Evolutionary conservation across 2,888 invertebrate species (phyloP), one percentile per base, ranked within the genome.

Genomic region (Epistrophe grossulariae): DNA sequence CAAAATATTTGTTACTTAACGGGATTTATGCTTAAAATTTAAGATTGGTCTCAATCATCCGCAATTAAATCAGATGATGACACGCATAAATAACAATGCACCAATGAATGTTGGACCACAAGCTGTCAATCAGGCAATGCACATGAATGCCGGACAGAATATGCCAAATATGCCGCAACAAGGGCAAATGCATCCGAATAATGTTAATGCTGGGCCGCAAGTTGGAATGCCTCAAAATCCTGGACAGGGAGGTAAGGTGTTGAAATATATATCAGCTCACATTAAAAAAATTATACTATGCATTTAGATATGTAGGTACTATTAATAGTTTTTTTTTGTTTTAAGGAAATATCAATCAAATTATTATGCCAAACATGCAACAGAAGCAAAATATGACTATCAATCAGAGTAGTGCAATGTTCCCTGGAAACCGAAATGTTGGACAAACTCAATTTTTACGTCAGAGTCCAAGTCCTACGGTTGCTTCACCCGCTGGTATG

Each of bases 391-490:
- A 91, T 38, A 91, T 91, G 91, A 89, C 92, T 40, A 92, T 93
- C 90, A 92, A 91, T 4, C 92, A 94, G 89, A 90, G 90, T 6
- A 93, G 93, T 8, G 93, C 93, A 40, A 94, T 94, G 83, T 94
- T 94, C 89, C 91, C 91, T 3, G 93, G 92, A 1, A 91, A 94
- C 76, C 93, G 97, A 0, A 95, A 95, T 55, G 95, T 96, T 0
- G 95, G 95, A 0, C 96, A 97, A 5, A 95, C 94, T 88, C 96
- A 96, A 91, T 97, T 96, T 93, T 93, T 97, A 89, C 94, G 96
- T 0, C 97, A 97, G 91, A 97, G 97, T 90, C 97, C 97, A 0
- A 96, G 96, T 17, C 96, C 97, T 0, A 96, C 96, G 0, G 96
- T 96, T 0, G 95, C 96, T 10, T 96, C 96, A 60, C 95, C 95